Conservation (phyloP, 2,797 vertebrate genomes). For the Hydrolagus colliei region DNA sequence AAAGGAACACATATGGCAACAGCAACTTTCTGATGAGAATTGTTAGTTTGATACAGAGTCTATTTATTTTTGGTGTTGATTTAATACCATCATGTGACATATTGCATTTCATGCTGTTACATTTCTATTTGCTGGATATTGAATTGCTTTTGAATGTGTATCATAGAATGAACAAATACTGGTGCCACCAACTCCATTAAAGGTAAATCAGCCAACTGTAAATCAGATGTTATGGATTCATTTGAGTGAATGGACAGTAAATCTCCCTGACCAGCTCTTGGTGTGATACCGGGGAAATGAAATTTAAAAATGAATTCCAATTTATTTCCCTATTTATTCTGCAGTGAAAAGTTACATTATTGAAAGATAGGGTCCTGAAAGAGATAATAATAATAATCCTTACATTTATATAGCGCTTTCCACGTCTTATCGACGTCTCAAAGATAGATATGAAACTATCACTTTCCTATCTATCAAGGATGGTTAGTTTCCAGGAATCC, state of each 20-base stretch:
- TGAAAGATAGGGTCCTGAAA: neutral
- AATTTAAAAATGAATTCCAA: neutral
- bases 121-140: neutral
- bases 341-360: neutral
- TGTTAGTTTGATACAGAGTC: neutral
- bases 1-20: no score
- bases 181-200: neutral
- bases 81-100: no score
- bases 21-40: neutral
- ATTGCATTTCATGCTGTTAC: neutral
- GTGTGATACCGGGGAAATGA: neutral
- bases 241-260: neutral
- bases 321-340: slow-evolving; percentile 14
- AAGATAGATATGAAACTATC: neutral
- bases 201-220: no score
- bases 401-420: no score
- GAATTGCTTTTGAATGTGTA: neutral
- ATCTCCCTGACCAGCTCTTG: neutral
- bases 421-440: no score
- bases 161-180: neutral
- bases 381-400: neutral
- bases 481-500: neutral
- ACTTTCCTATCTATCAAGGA: slow-evolving; percentile 23
- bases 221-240: neutral
- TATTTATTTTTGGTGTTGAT: no score